Percentiles rank a stretch among this genome's conserved stretches.
Conservation (phyloP, 2,888 invertebrate species). For the Opisthograptis luteolata region DNA sequence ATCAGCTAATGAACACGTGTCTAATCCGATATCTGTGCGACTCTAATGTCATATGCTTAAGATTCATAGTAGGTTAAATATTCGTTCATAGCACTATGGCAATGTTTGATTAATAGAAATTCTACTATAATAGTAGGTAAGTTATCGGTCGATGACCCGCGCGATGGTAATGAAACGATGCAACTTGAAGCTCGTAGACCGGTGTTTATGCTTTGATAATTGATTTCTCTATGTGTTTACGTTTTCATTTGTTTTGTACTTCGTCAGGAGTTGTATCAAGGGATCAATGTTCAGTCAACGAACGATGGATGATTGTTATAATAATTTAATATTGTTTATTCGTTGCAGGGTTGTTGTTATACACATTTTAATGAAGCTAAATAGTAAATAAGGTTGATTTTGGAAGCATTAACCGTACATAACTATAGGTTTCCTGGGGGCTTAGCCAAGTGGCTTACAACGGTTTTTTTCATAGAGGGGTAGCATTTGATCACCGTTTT, state of each 20-base stretch:
- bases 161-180: slow-evolving; percentile 36
- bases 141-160: slow-evolving; percentile 52
- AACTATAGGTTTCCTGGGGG: too few relatives aligned
- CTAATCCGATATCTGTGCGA: slow-evolving; percentile 32
- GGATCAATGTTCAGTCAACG: neutral
- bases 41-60: slow-evolving; percentile 33
- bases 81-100: slow-evolving; percentile 21
- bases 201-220: slow-evolving; percentile 31
- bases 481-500: too few relatives aligned
- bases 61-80: slow-evolving; percentile 37
- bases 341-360: too few relatives aligned
- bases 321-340: too few relatives aligned
- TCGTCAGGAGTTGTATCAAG: neutral
- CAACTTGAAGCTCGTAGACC: slow-evolving; percentile 28
- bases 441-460: too few relatives aligned
- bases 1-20: slow-evolving; percentile 50
- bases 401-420: too few relatives aligned
- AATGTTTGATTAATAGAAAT: slow-evolving; percentile 44
- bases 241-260: slow-evolving; percentile 2
- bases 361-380: too few relatives aligned
- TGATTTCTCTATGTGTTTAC: slow-evolving; percentile 8
- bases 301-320: neutral
- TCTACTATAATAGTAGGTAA: slow-evolving; percentile 54
- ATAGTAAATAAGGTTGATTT: too few relatives aligned
- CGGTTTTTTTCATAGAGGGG: too few relatives aligned